Conservation (phyloP, 2,113 vertebrate genomes). For the Actinemys pallida region DNA sequence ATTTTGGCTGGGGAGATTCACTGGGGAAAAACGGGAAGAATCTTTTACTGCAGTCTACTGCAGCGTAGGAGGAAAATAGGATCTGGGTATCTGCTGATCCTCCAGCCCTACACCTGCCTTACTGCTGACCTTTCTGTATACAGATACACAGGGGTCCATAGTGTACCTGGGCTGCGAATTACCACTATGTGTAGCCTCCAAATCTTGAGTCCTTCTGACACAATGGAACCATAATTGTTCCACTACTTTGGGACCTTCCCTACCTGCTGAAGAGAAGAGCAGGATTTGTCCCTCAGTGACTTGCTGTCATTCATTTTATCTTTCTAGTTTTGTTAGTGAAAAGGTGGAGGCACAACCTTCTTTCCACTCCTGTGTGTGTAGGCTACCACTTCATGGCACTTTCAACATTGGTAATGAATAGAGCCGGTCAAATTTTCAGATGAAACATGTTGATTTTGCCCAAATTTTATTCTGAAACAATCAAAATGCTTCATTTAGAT, state of each 20-base stretch:
- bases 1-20: background rate
- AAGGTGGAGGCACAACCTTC: background rate
- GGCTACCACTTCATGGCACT: background rate
- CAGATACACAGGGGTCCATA: background rate
- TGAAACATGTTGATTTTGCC: background rate
- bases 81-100: background rate
- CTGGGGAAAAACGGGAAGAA: background rate
- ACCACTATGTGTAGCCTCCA: background rate
- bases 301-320: background rate
- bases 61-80: background rate
- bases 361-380: background rate
- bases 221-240: background rate
- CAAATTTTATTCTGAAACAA: background rate
- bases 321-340: slow-evolving; percentile 19
- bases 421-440: background rate
- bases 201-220: background rate
- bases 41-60: background rate
- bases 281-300: background rate
- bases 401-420: background rate
- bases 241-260: background rate
- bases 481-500: background rate
- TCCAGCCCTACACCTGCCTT: background rate
- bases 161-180: background rate
- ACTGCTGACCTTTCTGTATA: background rate
- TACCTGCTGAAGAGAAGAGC: background rate